Evolutionary conservation across 23 tunicate genomes (phyloP).

Genomic region (Styela clava): DNA sequence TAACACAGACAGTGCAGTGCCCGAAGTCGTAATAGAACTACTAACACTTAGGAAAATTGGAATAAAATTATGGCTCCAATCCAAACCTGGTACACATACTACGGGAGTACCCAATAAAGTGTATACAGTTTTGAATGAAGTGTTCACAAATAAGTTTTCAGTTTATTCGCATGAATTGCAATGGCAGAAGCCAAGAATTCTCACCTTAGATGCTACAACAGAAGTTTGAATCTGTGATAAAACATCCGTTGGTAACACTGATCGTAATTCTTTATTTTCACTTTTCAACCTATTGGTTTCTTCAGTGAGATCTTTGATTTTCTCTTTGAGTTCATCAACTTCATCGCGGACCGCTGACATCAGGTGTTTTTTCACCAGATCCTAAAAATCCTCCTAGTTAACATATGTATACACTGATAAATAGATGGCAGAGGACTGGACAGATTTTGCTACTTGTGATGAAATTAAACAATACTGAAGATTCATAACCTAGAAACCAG

Average conservation of each 20-base stretch:
- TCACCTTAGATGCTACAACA: background rate
- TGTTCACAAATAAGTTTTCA: no score
- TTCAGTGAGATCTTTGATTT: slow-evolving; percentile 55
- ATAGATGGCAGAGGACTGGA: background rate
- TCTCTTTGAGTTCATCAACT: slow-evolving; percentile 77
- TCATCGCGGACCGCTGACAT: slow-evolving; percentile 85
- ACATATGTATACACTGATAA: background rate
- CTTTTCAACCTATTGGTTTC: slow-evolving; percentile 23
- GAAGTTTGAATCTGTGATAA: slow-evolving; percentile 22
- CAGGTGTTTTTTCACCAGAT: slow-evolving; percentile 73
- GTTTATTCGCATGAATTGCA: no score
- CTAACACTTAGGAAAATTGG: no score
- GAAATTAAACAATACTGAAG: background rate
- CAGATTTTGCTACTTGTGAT: background rate
- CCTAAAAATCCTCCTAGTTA: slow-evolving; percentile 31
- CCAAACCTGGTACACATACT: no score
- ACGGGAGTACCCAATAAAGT: no score
- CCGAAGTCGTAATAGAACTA: no score
- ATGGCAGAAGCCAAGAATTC: no score
- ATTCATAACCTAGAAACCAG: background rate
- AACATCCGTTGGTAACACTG: slow-evolving; percentile 42
- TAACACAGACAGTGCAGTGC: no score
- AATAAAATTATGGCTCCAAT: no score
- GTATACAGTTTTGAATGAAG: no score
- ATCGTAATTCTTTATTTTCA: slow-evolving; percentile 48